These are phyloP conservation scores for Holothuria leucospilota DNA, from an alignment of 53 echinoderm and acorn worm genomes.

Conservation along the genomic window DNA sequence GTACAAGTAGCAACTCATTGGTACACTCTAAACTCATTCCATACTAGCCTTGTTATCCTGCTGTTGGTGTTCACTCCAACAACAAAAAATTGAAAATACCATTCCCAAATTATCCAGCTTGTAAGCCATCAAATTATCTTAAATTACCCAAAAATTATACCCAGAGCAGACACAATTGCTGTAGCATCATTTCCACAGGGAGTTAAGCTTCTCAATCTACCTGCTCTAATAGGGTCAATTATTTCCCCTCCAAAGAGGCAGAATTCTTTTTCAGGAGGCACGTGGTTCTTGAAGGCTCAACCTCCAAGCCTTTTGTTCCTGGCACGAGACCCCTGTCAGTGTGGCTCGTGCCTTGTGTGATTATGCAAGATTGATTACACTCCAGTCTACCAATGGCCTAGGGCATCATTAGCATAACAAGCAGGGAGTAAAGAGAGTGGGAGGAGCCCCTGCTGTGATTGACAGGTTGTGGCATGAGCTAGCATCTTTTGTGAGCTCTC, in stretches of 20 bases:
- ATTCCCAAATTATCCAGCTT: constrained; percentile 21
- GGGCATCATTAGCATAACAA: constrained; percentile 56
- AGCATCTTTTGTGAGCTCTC: constrained; percentile 50
- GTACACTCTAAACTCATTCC: background rate
- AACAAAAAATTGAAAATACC: constrained; percentile 7
- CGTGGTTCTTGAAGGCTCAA: constrained; percentile 36
- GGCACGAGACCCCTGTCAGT: constrained; percentile 49
- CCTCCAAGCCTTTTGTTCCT: constrained; percentile 38
- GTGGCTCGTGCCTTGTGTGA: constrained; percentile 45
- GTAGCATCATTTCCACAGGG: constrained; percentile 32
- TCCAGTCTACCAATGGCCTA: constrained; percentile 47
- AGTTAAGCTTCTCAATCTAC: constrained; percentile 13
- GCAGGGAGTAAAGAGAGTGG: constrained; percentile 21
- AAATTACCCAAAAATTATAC: constrained; percentile 43
- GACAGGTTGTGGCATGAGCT: constrained; percentile 40
- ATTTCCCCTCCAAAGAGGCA: constrained; percentile 14
- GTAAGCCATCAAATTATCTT: constrained; percentile 39
- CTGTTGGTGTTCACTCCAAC: background rate
- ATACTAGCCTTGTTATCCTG: background rate
- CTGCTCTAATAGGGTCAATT: constrained; percentile 45
- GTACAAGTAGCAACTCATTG: background rate
- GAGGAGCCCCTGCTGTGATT: constrained; percentile 28
- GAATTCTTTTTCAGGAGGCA: constrained; percentile 25
- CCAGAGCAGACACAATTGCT: constrained; percentile 43
- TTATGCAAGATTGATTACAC: constrained; percentile 54